Conservation (phyloP, 2,888 invertebrate genomes). For the Chrysodeixis includens region DNA sequence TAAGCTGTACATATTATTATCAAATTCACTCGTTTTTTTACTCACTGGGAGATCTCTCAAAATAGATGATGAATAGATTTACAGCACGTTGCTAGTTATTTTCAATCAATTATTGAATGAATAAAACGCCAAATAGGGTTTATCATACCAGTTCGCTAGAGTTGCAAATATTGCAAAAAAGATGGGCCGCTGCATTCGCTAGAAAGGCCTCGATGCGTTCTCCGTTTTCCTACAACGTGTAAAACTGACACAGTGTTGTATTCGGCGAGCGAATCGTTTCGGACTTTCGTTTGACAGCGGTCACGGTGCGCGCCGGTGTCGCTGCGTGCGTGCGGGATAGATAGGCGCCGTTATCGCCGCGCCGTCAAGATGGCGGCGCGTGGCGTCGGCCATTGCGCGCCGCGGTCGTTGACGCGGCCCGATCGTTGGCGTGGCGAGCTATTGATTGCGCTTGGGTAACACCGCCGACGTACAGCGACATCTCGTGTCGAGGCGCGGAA, state of each 20-base stretch:
- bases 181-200: conserved; percentile 14
- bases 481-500: conserved; percentile 62
- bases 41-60: conserved; percentile 33
- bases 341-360: conserved; percentile 76
- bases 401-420: conserved; percentile 84
- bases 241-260: conserved; percentile 44
- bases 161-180: conserved; percentile 24
- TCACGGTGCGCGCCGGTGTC: conserved; percentile 53
- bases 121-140: background rate
- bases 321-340: conserved; percentile 52
- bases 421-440: conserved; percentile 64
- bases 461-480: conserved; percentile 70
- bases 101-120: conserved; percentile 1
- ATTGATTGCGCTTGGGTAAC: conserved; percentile 67
- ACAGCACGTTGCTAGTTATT: background rate
- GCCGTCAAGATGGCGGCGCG: conserved; percentile 82
- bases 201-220: conserved; percentile 30
- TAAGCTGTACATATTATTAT: conserved; percentile 25
- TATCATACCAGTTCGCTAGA: conserved; percentile 6
- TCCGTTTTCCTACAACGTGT: conserved; percentile 38
- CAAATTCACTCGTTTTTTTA: conserved; percentile 21
- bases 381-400: conserved; percentile 68
- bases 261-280: conserved; percentile 22
- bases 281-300: conserved; percentile 36
- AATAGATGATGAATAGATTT: conserved; percentile 10